These are phyloP conservation scores for Drosophila triauraria DNA, from an alignment of 1,140 invertebrate genomes.

Conservation along the genomic window DNA sequence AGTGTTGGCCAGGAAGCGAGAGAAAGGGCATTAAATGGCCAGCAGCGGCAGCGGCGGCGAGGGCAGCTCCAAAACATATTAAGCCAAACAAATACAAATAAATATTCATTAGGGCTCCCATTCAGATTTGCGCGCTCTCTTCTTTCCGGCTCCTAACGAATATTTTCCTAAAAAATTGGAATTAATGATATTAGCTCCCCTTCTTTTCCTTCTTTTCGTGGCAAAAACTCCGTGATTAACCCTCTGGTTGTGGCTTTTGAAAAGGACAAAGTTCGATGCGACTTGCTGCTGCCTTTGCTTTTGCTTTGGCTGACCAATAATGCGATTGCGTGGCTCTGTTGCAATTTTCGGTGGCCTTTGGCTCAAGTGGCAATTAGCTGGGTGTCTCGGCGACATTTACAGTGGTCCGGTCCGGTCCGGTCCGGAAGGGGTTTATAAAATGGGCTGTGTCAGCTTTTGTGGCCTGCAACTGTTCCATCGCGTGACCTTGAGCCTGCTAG, in stretches of 20 bases:
- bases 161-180: slow-evolving; percentile 39
- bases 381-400: slow-evolving; percentile 49
- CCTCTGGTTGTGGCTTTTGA: slow-evolving; percentile 1
- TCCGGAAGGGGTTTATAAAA: slow-evolving; percentile 46
- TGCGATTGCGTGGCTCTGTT: slow-evolving; percentile 32
- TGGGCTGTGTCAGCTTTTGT: slow-evolving; percentile 49
- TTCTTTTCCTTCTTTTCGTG: background rate
- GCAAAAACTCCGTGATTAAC: background rate
- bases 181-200: slow-evolving; percentile 36
- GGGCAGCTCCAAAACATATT: slow-evolving; percentile 39
- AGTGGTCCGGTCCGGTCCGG: background rate
- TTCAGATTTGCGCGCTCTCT: slow-evolving; percentile 35
- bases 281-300: slow-evolving; percentile 1
- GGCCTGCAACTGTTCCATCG: slow-evolving; percentile 47
- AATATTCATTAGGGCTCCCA: slow-evolving; percentile 55
- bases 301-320: slow-evolving; percentile 11
- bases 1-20: slow-evolving; percentile 8
- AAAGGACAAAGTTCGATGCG: slow-evolving; percentile 21
- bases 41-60: slow-evolving; percentile 36
- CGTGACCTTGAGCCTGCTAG: slow-evolving; percentile 48
- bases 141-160: slow-evolving; percentile 5
- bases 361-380: slow-evolving; percentile 43
- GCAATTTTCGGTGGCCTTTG: slow-evolving; percentile 4
- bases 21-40: slow-evolving; percentile 59
- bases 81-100: slow-evolving; percentile 54